A percentile compares a stretch with the other conserved stretches of the same genome.
These are phyloP conservation scores for Drosophila nr. fundita DNA, from an alignment of 2,888 invertebrate species.

Conservation along the genomic window DNA sequence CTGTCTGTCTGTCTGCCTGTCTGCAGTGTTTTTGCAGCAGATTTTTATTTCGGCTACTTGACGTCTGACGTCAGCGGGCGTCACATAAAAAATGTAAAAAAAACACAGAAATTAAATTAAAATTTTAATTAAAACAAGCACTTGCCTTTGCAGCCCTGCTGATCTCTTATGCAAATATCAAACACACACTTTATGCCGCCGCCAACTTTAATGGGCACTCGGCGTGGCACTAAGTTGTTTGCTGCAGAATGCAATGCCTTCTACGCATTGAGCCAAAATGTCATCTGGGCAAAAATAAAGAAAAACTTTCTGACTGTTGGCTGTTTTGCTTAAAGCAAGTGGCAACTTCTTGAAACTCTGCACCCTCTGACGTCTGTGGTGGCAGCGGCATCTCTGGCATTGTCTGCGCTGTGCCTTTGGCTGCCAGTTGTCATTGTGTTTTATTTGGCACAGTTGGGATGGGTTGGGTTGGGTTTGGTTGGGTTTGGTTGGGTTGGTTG, in stretches of 20 bases:
- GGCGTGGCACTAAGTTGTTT: neutral
- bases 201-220: conserved; percentile 61
- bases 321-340: conserved; percentile 51
- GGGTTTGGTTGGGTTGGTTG: neutral
- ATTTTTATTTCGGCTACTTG: conserved; percentile 76
- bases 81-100: neutral
- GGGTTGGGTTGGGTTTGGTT: neutral
- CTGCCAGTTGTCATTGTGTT: conserved; percentile 53
- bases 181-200: conserved; percentile 43
- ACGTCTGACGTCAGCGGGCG: conserved; percentile 27
- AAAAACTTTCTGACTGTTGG: conserved; percentile 36
- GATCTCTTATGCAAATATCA: conserved; percentile 21
- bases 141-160: conserved; percentile 38
- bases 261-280: conserved; percentile 43
- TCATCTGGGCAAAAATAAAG: conserved; percentile 33
- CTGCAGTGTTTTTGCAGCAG: conserved; percentile 29
- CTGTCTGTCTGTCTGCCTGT: neutral
- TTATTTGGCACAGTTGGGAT: neutral
- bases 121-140: conserved; percentile 78
- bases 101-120: conserved; percentile 64
- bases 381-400: conserved; percentile 9
- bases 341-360: conserved; percentile 15
- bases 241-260: neutral
- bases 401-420: conserved; percentile 43
- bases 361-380: conserved; percentile 3